Conservation (phyloP, 2,888 invertebrate species). For the Lasioglossum zephyrum region DNA sequence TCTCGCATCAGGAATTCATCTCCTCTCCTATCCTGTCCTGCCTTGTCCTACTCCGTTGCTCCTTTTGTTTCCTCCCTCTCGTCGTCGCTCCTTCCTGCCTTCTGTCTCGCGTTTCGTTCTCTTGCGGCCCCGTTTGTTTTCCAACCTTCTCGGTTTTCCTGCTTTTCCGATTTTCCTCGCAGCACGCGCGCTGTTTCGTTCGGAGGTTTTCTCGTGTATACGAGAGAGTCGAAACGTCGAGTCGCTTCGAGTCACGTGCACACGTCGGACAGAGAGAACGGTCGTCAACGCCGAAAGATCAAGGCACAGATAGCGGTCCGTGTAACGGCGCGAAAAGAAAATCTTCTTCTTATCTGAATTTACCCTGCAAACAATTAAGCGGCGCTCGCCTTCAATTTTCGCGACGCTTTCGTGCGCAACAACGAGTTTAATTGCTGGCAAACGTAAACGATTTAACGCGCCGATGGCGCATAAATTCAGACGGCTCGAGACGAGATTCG, state of each 20-base stretch:
- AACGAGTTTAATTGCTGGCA: conserved; percentile 62
- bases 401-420: conserved; percentile 43
- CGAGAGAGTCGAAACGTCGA: background rate
- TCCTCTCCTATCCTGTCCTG: conserved; percentile 72
- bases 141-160: background rate
- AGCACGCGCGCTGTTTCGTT: background rate
- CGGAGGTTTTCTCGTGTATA: background rate
- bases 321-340: conserved; percentile 31
- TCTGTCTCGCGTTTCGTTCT: background rate
- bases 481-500: conserved; percentile 36
- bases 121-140: background rate
- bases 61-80: conserved; percentile 71
- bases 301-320: conserved; percentile 22
- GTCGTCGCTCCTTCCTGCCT: conserved; percentile 1
- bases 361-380: conserved; percentile 58
- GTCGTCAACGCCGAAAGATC: conserved; percentile 1
- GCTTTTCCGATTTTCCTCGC: background rate
- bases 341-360: conserved; percentile 55
- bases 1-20: conserved; percentile 74
- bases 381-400: conserved; percentile 53
- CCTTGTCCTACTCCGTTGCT: conserved; percentile 70
- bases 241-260: background rate
- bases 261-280: background rate
- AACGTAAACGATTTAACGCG: conserved; percentile 60
- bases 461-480: conserved; percentile 59